Evolutionary conservation across 1,140 invertebrate species (phyloP), one percentile per base, ranked within the genome.

Genomic region (Antheraea pernyi): DNA sequence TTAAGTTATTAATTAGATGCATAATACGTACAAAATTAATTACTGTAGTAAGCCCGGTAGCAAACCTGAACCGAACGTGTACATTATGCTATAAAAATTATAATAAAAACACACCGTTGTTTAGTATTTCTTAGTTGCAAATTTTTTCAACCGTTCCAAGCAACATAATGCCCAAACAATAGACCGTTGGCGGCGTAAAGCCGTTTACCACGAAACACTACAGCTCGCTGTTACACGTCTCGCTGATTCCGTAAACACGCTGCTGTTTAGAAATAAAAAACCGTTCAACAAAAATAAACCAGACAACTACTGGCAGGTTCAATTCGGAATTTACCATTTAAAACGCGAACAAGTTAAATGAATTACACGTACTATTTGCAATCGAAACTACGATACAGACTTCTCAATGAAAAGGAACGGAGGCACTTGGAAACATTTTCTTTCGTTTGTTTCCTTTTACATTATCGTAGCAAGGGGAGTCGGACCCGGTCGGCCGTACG

Each of bases 381-480:
- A 91, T 91, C 83, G 88, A 88, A 90, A 91, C 86, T 89, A 88
- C 81, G 75, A 80, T 53, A 84, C 83, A 87, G 84, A 86, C 75
- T 77, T 80, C 82, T 86, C 87, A 86, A 91, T 89, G 88, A 89
- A 91, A 85, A 82, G 78, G 84, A 86, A 85, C 87, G 77, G 39
- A 78, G 79, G 83, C 85, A 80, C 84, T 82, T 78, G 85, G 85
- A 84, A 91, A 91, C 88, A 91, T 91, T 91, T 91, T 91, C 88
- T 88, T 91, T 86, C 86, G 86, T 89, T 89, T 89, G 88, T 91
- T 91, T 91, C 87, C 86, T 89, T 91, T 91, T 86, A 89, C 81
- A 89, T 88, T 84, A 91, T 88, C 83, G 84, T 81, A 81, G 84
- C 82, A 83, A 87, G 88, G 88, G 82, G 84, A 86, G 86, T 83